Base-by-base conservation (phyloP, 2,888 invertebrate species). In the Nyleta sp. region DNA sequence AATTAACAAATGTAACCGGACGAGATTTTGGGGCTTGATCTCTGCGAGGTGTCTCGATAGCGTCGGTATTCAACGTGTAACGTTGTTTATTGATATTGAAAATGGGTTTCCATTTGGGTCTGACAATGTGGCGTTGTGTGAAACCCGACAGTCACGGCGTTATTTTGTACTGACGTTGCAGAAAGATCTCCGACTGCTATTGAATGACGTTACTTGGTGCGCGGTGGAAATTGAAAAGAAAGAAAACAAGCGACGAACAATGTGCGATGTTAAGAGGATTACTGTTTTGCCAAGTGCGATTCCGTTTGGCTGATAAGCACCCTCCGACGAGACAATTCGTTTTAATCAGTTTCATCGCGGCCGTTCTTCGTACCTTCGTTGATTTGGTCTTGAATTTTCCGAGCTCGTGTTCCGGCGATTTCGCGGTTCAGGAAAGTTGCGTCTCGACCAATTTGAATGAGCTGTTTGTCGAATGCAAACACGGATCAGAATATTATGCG, bases 121-220 rank as follows among this genome's bases (percentile, higher is more conserved):
- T 15, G 7, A 53, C 31, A 53, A 33, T 38, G 22, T 48, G 13
- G n/a, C 28, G 33, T 13, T 42, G 40, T 44, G 7, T 22, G 40
- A 72, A 64, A 64, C 17, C 35, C 46, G 62, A 48, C 18, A 55
- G 72, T 72, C 72, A 72, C 20, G 35, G 24, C 24, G 28, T 38
- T 35, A 18, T 64, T 64, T 48, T 24, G 35, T 44, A 20, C 52
- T 71, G 70, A 53, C 62, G 46, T 8, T 28, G 71, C 60, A 55
- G 42, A 55, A 62, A 38, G 53, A 31, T 18, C 52, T 44, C 31
- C 8, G 31, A 11, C 18, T n/a, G 4, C 1, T 20, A 44, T 44
- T 20, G 1, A 20, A 22, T 10, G 22, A 20, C 22, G 10, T 20
- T 11, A 20, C 13, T 33, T 48, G 24, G 4, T 24, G 24, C 4